These are phyloP conservation scores for Tipula vernalis DNA, from an alignment of 2,888 invertebrate genomes.

Conservation along the genomic window DNA sequence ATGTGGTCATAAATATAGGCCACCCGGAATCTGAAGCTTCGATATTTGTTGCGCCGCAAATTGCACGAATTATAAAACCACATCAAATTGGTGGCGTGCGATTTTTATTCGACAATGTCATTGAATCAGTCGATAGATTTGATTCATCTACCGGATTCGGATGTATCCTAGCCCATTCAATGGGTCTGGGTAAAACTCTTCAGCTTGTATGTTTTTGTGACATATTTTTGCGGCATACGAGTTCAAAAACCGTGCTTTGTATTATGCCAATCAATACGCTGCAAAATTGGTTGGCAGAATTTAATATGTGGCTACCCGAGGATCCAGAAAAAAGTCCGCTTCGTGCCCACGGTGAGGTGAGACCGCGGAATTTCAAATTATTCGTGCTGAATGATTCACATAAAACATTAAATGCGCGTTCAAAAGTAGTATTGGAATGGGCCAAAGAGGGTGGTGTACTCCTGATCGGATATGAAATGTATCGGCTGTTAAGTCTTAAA, in stretches of 20 bases:
- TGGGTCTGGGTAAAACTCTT: slow-evolving; percentile 98
- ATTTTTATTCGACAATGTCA: slow-evolving; percentile 92
- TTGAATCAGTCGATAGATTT: slow-evolving; percentile 83
- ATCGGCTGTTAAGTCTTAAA: slow-evolving; percentile 75
- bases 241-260: slow-evolving; percentile 78
- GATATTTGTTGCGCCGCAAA: slow-evolving; percentile 83
- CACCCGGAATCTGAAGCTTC: slow-evolving; percentile 85
- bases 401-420: slow-evolving; percentile 78
- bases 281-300: slow-evolving; percentile 95
- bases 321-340: slow-evolving; percentile 46
- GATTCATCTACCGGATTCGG: slow-evolving; percentile 86
- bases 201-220: slow-evolving; percentile 94
- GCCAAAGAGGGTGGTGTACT: slow-evolving; percentile 78
- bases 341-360: slow-evolving; percentile 51
- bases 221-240: slow-evolving; percentile 83
- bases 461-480: slow-evolving; percentile 94
- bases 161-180: slow-evolving; percentile 95
- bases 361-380: slow-evolving; percentile 72
- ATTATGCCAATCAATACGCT: slow-evolving; percentile 98
- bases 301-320: slow-evolving; percentile 91
- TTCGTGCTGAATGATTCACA: slow-evolving; percentile 88
- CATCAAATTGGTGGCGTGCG: slow-evolving; percentile 95
- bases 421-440: slow-evolving; percentile 83
- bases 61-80: slow-evolving; percentile 83
- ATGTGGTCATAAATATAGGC: slow-evolving; percentile 86